These are phyloP conservation scores for Peromyscus leucopus DNA, from an alignment of 2,113 vertebrate species.

Conservation along the genomic window DNA sequence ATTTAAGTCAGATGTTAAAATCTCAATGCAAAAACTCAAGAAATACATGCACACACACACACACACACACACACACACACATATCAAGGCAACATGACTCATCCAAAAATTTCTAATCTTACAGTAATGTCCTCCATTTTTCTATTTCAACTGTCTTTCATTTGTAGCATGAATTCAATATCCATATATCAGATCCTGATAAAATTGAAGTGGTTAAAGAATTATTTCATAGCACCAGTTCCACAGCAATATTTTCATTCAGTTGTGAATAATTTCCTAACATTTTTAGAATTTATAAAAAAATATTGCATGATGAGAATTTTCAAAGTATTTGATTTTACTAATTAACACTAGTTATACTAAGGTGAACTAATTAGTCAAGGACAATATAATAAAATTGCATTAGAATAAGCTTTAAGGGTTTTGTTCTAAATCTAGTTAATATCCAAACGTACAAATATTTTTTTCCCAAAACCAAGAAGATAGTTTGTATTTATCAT, in stretches of 20 bases:
- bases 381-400: background rate
- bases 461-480: background rate
- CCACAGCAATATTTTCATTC: background rate
- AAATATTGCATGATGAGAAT: background rate
- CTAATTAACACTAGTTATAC: background rate
- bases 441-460: background rate
- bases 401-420: background rate
- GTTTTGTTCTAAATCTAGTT: background rate
- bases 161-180: background rate
- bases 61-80: too few species aligned
- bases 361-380: background rate
- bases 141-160: background rate
- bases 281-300: background rate
- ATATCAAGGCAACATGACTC: too few species aligned
- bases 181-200: background rate
- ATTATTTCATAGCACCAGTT: background rate
- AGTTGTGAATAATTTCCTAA: background rate
- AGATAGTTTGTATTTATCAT: background rate
- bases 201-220: background rate
- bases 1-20: background rate
- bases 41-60: too few species aligned
- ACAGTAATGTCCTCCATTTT: background rate
- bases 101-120: too few species aligned
- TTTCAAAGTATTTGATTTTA: background rate
- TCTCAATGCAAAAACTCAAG: too few species aligned